Evolutionary conservation across 92 coral and sea anemone genomes (phyloP).

Genomic region (Epizoanthus ramosus): DNA sequence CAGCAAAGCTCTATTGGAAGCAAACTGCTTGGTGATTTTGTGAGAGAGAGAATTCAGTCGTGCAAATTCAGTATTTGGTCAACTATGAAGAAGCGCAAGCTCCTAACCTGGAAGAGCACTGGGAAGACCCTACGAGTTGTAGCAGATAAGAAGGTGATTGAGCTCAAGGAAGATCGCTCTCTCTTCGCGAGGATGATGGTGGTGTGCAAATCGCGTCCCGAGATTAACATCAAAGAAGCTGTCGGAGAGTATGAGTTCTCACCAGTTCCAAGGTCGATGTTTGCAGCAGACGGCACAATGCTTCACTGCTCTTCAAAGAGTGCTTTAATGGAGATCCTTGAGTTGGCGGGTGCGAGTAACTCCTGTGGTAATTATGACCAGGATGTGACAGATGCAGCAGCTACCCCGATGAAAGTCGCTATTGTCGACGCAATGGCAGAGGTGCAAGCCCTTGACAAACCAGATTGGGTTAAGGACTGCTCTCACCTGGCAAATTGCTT

Average conservation of each 20-base stretch:
- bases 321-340: too few species aligned
- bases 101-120: conserved; percentile 46
- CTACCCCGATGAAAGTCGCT: too few species aligned
- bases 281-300: conserved; percentile 23
- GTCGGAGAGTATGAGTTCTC: conserved; percentile 14
- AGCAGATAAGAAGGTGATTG: conserved; percentile 16
- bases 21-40: conserved; percentile 33
- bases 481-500: too few species aligned
- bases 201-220: conserved; percentile 29
- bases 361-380: too few species aligned
- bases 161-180: conserved; percentile 23
- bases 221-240: conserved; percentile 28
- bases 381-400: too few species aligned
- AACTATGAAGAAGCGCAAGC: conserved; percentile 54
- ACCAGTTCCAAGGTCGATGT: conserved; percentile 13
- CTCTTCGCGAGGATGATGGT: conserved; percentile 19
- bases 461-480: too few species aligned
- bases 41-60: conserved; percentile 46
- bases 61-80: conserved; percentile 50
- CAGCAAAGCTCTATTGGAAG: conserved; percentile 37
- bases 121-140: conserved; percentile 19
- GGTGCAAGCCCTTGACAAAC: too few species aligned
- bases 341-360: too few species aligned
- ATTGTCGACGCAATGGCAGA: too few species aligned
- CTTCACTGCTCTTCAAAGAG: background rate